A percentile compares a stretch with the other conserved stretches of the same genome.
Conservation (phyloP, 2,113 vertebrate species). For the Epinephelus moara region DNA sequence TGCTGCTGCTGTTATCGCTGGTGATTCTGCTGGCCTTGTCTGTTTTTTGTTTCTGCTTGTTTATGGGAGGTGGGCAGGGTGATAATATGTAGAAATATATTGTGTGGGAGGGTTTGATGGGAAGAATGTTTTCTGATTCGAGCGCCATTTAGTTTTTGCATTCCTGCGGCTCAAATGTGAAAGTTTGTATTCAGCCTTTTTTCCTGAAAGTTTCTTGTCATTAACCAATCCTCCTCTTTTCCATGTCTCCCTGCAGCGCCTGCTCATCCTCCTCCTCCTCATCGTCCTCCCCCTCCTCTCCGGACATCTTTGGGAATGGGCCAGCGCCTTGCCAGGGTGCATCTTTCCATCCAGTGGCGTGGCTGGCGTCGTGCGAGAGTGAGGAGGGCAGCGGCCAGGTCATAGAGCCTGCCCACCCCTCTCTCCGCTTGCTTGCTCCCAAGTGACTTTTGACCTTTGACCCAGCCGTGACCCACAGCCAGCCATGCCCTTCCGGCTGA, state of each 20-base stretch:
- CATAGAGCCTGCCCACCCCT: conserved; percentile 66
- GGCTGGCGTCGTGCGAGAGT: conserved; percentile 75
- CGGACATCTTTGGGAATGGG: conserved; percentile 84
- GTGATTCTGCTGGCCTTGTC: conserved; percentile 7
- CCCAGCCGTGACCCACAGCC: conserved; percentile 51
- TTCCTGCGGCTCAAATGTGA: background rate
- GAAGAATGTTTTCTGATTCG: conserved; percentile 3
- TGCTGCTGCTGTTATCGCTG: background rate
- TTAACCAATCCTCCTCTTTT: conserved; percentile 27
- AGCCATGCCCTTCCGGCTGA: conserved; percentile 97
- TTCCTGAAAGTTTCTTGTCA: background rate
- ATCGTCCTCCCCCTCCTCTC: conserved; percentile 57
- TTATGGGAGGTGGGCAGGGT: conserved; percentile 8
- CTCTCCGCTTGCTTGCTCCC: conserved; percentile 44
- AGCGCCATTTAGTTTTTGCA: background rate
- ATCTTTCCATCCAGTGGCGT: conserved; percentile 79
- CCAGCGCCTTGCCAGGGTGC: conserved; percentile 79
- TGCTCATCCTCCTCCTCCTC: conserved; percentile 33
- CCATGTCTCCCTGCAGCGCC: conserved; percentile 56
- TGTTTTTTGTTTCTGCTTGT: conserved; percentile 27
- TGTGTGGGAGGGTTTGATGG: conserved; percentile 17
- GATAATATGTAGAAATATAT: background rate
- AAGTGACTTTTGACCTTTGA: conserved; percentile 74
- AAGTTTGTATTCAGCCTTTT: background rate
- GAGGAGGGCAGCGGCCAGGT: conserved; percentile 65